Evolutionary conservation across 2,113 vertebrate genomes (phyloP).

Genomic region (Sturnira hondurensis): DNA sequence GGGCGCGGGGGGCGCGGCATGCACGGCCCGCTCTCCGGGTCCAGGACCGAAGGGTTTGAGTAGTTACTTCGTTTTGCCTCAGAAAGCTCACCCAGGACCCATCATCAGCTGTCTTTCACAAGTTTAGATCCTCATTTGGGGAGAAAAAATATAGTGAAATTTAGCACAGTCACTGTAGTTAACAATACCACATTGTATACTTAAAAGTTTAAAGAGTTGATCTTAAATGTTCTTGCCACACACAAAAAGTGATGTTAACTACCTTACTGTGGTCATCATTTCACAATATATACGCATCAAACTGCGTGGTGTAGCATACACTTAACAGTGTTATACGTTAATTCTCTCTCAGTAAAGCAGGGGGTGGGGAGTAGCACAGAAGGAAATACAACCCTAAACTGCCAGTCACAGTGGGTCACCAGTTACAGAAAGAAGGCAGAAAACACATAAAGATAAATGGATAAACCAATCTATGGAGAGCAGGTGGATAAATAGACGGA

Average conservation of each 20-base stretch:
- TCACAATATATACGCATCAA: background rate
- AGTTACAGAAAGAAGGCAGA: background rate
- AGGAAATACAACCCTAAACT: background rate
- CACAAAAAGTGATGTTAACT: too few species aligned
- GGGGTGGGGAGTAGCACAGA: background rate
- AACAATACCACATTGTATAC: background rate
- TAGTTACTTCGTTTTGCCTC: background rate
- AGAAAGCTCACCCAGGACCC: background rate
- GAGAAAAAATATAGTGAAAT: background rate
- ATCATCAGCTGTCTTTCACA: background rate
- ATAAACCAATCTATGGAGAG: background rate
- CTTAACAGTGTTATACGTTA: background rate
- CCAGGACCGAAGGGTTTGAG: background rate
- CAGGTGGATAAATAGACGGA: background rate
- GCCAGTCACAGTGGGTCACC: background rate
- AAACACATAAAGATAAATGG: background rate
- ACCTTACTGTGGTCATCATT: background rate
- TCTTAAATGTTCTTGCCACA: too few species aligned
- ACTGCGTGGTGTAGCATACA: background rate
- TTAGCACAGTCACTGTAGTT: background rate
- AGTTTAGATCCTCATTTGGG: background rate
- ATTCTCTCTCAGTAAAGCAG: background rate
- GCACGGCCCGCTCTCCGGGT: rapidly evolving
- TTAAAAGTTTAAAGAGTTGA: too few species aligned
- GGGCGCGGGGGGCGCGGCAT: rapidly evolving